Conservation (phyloP, 2,113 vertebrate species). For the Rhodinocichla rosea region DNA sequence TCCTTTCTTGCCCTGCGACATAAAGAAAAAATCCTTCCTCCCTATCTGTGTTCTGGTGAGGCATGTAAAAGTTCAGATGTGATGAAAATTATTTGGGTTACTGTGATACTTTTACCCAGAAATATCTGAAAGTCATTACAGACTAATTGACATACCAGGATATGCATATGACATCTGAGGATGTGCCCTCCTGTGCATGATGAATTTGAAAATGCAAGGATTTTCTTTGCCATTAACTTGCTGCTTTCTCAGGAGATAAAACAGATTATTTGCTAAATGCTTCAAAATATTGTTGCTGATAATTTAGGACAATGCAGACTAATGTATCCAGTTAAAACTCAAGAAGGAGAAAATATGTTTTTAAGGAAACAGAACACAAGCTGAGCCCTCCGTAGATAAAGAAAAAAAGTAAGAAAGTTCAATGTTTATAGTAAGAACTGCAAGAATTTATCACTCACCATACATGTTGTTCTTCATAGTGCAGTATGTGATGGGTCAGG, state of each 20-base stretch:
- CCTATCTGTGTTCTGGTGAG: background rate
- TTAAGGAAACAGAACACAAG: background rate
- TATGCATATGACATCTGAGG: background rate
- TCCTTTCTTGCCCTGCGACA: background rate
- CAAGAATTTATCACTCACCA: background rate
- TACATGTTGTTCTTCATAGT: background rate
- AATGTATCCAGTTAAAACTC: background rate
- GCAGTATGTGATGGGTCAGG: background rate
- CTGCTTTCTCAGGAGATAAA: background rate
- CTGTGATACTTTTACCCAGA: background rate
- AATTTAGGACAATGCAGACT: background rate
- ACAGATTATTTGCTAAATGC: background rate
- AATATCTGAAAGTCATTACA: background rate
- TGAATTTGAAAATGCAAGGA: background rate
- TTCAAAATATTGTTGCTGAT: background rate
- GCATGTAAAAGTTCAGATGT: background rate
- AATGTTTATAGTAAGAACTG: background rate
- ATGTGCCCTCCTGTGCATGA: background rate
- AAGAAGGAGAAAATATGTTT: background rate
- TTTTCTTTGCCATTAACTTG: background rate
- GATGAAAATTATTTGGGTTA: background rate
- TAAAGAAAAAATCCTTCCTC: constrained; percentile 30
- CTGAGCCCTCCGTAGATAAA: background rate
- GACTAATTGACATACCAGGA: background rate
- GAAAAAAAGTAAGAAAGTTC: background rate